Evolutionary conservation across 2,888 invertebrate genomes (phyloP), one percentile per base, ranked within the genome.

Genomic region (Orthosia incerta): DNA sequence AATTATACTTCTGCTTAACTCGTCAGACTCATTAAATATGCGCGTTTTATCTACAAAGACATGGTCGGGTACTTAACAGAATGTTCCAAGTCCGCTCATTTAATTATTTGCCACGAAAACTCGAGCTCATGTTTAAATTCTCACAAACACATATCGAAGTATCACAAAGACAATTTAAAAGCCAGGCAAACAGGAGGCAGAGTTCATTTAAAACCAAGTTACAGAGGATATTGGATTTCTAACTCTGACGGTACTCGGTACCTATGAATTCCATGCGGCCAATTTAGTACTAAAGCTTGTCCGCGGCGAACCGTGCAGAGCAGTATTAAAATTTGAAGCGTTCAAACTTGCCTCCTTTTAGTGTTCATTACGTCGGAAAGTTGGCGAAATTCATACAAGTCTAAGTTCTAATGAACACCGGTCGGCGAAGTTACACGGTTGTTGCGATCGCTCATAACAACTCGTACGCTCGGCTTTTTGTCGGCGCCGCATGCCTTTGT

Each of bases 391-490:
- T 95, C 95, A 95, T 93, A 91, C 94, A 94, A 94, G 95, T 94
- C 92, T 93, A 95, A 95, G 93, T 95, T 95, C 95, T 96, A 96
- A 95, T 95, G 96, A 96, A 95, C 95, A 94, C 93, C 93, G 91
- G 89, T 87, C 91, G 91, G 90, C 76, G 83, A 95, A 95, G 95
- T 96, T 95, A 89, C 88, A 79, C 93, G 89, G 83, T 62, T 90
- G 89, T 88, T 87, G 88, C 90, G 89, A 91, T 92, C 92, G 90
- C 90, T 91, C 89, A 89, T 88, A 87, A 82, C 86, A 81, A 79
- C 80, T 71, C 86, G 85, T 86, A 86, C 82, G 87, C 84, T 82
- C 86, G 85, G 78, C 90, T 90, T 92, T 91, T 91, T 90, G 89
- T 56, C 74, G 81, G 79, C 86, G 86, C 89, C 87, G 87, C 87